These are phyloP conservation scores for Siderastrea siderea DNA, from an alignment of 92 coral and sea anemone species.

Conservation along the genomic window DNA sequence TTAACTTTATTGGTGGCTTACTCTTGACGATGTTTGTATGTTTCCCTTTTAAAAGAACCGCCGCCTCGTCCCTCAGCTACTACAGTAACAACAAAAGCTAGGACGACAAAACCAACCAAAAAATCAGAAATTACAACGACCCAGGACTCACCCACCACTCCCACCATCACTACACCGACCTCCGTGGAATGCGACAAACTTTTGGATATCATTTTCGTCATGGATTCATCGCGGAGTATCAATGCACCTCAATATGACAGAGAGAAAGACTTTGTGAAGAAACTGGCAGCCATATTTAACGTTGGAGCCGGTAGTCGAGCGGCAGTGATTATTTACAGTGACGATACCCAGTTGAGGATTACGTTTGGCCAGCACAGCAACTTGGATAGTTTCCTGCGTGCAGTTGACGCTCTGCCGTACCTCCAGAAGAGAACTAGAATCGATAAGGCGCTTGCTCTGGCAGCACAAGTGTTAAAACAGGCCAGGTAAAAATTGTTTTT, in stretches of 20 bases:
- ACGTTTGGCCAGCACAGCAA: slow-evolving; percentile 59
- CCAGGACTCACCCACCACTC: slow-evolving; percentile 11
- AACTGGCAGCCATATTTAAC: slow-evolving; percentile 76
- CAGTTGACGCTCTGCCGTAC: slow-evolving; percentile 77
- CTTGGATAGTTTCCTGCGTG: slow-evolving; percentile 51
- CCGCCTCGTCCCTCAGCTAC: neutral
- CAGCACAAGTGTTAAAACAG: slow-evolving; percentile 63
- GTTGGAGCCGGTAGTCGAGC: slow-evolving; percentile 87
- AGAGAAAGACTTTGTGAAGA: slow-evolving; percentile 87
- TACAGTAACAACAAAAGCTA: neutral
- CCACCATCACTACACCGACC: neutral
- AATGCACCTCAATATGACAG: slow-evolving; percentile 71
- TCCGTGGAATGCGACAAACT: slow-evolving; percentile 46
- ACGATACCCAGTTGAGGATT: slow-evolving; percentile 64
- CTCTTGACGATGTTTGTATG: neutral
- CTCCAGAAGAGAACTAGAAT: slow-evolving; percentile 89
- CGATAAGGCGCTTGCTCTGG: slow-evolving; percentile 83
- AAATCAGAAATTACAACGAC: neutral
- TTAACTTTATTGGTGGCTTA: no score
- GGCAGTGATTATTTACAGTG: slow-evolving; percentile 90
- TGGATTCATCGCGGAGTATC: slow-evolving; percentile 96
- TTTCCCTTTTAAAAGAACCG: neutral
- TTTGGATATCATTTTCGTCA: slow-evolving; percentile 83
- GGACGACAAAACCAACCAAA: neutral
- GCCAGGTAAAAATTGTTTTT: slow-evolving; percentile 26